Evolutionary conservation across 2,888 invertebrate genomes (phyloP).

Genomic region (Troglohyphantes excavatus): DNA sequence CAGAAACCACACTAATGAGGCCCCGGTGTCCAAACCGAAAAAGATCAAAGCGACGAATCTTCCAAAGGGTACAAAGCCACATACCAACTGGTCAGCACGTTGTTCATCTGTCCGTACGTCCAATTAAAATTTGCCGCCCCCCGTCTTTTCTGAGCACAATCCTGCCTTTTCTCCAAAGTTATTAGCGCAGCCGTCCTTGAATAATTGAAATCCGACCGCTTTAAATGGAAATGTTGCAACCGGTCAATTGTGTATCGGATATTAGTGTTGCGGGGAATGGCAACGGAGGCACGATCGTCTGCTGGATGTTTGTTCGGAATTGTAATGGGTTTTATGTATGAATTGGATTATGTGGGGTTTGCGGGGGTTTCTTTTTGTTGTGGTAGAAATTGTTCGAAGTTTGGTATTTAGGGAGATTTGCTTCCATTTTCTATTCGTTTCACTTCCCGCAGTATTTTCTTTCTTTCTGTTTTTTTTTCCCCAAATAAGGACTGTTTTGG

Average conservation of each 20-base stretch:
- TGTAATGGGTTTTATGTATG: slow-evolving; percentile 38
- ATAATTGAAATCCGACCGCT: slow-evolving; percentile 75
- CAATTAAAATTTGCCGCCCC: slow-evolving; percentile 52
- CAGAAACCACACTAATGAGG: background rate
- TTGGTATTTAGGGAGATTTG: no score
- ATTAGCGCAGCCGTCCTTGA: slow-evolving; percentile 63
- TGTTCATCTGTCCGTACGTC: background rate
- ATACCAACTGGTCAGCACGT: slow-evolving; percentile 5
- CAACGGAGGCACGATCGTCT: background rate
- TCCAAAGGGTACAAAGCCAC: background rate
- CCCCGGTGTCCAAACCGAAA: background rate
- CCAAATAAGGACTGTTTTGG: no score
- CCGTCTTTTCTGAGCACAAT: background rate
- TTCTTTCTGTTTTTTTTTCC: no score
- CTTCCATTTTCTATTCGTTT: no score
- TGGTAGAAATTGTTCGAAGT: background rate
- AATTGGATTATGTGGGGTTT: background rate
- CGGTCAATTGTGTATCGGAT: slow-evolving; percentile 69
- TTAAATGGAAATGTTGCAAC: slow-evolving; percentile 72
- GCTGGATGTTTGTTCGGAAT: background rate
- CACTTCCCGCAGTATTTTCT: no score
- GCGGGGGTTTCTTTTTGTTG: background rate
- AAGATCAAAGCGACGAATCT: slow-evolving; percentile 43
- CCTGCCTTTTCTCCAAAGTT: slow-evolving; percentile 40
- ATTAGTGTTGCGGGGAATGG: slow-evolving; percentile 8